phyloP scores from a whole-genome alignment of 1,140 invertebrate genomes.

The Aporrectodea caliginosa region DNA sequence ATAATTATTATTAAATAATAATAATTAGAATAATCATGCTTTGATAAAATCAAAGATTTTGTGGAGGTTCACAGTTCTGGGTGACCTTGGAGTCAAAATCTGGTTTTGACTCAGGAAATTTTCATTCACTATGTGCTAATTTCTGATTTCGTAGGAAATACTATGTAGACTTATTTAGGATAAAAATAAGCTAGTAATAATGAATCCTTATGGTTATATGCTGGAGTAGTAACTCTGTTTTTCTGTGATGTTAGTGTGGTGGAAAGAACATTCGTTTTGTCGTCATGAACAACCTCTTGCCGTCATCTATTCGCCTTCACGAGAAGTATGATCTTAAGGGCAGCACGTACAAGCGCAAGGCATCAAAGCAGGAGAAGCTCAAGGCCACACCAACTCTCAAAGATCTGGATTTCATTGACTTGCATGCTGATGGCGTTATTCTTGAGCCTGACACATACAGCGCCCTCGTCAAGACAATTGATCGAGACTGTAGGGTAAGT shows the following conservation, averaged over 20 bases:
- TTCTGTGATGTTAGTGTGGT: conserved; percentile 68
- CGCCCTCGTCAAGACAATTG: conserved; percentile 5
- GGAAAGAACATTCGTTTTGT: conserved; percentile 97
- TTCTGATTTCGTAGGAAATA: no score
- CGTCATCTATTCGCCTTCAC: conserved; percentile 49
- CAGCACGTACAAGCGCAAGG: conserved; percentile 86
- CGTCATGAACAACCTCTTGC: conserved; percentile 99
- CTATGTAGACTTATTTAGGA: no score
- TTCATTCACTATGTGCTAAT: no score
- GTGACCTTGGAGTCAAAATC: no score
- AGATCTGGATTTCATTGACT: conserved; percentile 20
- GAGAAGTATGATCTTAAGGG: conserved; percentile 67
- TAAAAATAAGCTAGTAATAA: no score
- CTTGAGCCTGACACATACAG: conserved; percentile 11
- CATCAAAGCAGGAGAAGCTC: conserved; percentile 17
- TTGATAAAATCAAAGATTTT: no score
- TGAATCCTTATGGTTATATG: conserved; percentile 22
- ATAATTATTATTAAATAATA: no score
- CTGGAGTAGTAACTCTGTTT: no score
- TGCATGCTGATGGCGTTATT: conserved; percentile 13
- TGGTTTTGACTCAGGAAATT: no score
- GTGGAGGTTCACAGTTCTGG: no score
- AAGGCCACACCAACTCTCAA: conserved; percentile 19
- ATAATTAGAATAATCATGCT: no score
- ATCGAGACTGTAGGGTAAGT: conserved; percentile 22